phyloP scores from a whole-genome alignment of 2,888 invertebrate species.

The Dryomyza anilis region DNA sequence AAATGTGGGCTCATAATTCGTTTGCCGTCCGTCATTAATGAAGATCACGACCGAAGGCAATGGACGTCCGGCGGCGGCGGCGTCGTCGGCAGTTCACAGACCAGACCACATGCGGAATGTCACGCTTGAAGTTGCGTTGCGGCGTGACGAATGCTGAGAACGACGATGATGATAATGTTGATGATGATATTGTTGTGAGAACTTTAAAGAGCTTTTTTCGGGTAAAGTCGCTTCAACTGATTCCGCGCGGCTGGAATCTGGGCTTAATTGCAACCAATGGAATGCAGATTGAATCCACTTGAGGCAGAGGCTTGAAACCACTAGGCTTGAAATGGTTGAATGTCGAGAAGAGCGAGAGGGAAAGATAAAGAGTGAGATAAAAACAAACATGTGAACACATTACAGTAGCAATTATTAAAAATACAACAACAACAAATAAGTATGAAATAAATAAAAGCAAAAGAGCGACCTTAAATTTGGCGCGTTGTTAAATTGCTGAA shows the following conservation, averaged over 20 bases:
- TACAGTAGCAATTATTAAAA: not conserved
- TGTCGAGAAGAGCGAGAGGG: too few relatives aligned
- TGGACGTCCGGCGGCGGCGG: not conserved
- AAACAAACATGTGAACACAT: too few relatives aligned
- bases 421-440: not conserved
- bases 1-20: not conserved
- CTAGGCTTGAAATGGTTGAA: too few relatives aligned
- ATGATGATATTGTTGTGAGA: too few relatives aligned
- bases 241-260: not conserved
- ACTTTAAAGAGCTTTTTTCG: not conserved
- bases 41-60: constrained; percentile 7
- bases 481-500: constrained; percentile 16
- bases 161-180: not conserved
- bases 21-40: constrained; percentile 6
- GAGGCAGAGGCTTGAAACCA: too few relatives aligned
- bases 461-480: constrained; percentile 12
- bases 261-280: constrained; percentile 15
- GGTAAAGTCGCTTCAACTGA: constrained; percentile 4
- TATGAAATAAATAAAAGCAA: not conserved
- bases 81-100: not conserved
- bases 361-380: too few relatives aligned
- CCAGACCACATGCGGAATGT: not conserved
- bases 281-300: constrained; percentile 16
- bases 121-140: not conserved
- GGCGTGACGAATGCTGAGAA: constrained; percentile 16